A percentile compares a stretch with the other conserved stretches of the same genome.
These are phyloP conservation scores for Tachina grossa DNA, from an alignment of 2,888 invertebrate genomes.

Conservation along the genomic window DNA sequence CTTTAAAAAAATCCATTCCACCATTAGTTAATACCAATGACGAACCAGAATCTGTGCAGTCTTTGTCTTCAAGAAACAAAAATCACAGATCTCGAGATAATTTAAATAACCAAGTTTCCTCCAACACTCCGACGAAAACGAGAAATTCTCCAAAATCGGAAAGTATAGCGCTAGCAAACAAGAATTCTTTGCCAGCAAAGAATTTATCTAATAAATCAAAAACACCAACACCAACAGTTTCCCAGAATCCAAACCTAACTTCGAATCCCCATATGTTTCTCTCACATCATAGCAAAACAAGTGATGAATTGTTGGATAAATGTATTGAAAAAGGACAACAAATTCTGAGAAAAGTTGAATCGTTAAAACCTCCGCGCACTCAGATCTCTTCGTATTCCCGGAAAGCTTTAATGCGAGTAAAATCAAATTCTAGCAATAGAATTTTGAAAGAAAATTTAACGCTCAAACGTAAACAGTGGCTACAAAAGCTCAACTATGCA, in stretches of 20 bases:
- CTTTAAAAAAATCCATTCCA: neutral
- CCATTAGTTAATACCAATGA: neutral
- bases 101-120: neutral
- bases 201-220: neutral
- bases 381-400: slow-evolving; percentile 67
- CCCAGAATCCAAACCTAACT: neutral
- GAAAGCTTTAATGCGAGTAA: slow-evolving; percentile 36
- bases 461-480: slow-evolving; percentile 40
- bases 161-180: neutral
- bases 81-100: neutral
- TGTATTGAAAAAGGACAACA: slow-evolving; percentile 82
- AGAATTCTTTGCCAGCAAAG: too few relatives aligned
- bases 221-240: neutral
- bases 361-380: slow-evolving; percentile 73
- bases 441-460: slow-evolving; percentile 42
- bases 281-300: slow-evolving; percentile 68
- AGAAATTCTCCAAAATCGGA: neutral
- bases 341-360: slow-evolving; percentile 81
- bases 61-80: neutral
- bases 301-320: slow-evolving; percentile 80
- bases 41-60: neutral
- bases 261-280: neutral
- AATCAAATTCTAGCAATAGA: slow-evolving; percentile 45
- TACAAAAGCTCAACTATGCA: slow-evolving; percentile 77
- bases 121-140: neutral